These are phyloP conservation scores for Myocastor coypus DNA, from an alignment of 2,113 vertebrate genomes.

Conservation along the genomic window DNA sequence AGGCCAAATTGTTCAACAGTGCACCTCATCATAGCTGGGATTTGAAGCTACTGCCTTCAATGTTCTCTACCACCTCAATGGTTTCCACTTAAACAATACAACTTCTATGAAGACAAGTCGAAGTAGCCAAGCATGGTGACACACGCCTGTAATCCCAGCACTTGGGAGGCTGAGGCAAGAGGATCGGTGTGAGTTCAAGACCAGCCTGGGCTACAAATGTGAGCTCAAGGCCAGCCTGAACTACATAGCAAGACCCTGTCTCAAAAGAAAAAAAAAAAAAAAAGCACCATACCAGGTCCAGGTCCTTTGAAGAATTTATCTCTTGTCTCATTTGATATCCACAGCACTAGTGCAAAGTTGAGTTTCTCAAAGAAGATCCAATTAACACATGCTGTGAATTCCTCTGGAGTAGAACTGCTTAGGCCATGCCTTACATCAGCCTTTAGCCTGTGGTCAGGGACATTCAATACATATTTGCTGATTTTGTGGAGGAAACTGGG, in stretches of 20 bases:
- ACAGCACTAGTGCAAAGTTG: neutral
- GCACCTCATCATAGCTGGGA: neutral
- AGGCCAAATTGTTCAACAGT: neutral
- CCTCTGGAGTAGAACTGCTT: neutral
- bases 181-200: too few species aligned
- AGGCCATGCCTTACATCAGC: neutral
- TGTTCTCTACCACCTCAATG: neutral
- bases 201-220: too few species aligned
- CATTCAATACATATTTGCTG: constrained; percentile 30
- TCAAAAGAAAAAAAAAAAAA: too few species aligned
- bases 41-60: neutral
- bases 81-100: constrained; percentile 9
- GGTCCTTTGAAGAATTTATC: neutral
- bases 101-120: too few species aligned
- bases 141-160: too few species aligned
- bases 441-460: neutral
- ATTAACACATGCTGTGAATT: neutral
- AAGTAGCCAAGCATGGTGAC: too few species aligned
- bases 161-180: too few species aligned
- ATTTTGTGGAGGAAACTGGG: neutral
- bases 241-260: too few species aligned
- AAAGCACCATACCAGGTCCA: neutral
- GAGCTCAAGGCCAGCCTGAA: too few species aligned
- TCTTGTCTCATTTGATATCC: neutral
- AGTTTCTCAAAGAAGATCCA: constrained; percentile 5